Conservation (phyloP, 1,140 invertebrate species). For the Neotoxoptera formosana region DNA sequence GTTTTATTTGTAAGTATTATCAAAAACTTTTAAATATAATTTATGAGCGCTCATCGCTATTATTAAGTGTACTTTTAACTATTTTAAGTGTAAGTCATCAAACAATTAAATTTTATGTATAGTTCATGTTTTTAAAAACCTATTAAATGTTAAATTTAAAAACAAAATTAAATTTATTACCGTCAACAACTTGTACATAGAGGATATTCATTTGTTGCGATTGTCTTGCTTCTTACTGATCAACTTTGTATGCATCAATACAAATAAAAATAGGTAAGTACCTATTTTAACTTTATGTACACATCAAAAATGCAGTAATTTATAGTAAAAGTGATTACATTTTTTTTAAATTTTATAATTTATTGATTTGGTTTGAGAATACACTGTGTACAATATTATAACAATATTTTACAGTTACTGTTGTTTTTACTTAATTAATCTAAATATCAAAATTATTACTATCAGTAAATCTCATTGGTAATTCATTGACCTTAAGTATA, state of each 20-base stretch:
- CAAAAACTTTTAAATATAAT: neutral
- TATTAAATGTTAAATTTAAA: constrained; percentile 8
- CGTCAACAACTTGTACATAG: neutral
- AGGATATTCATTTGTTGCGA: neutral
- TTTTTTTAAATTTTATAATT: neutral
- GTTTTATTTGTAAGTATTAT: neutral
- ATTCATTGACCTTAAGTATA: neutral
- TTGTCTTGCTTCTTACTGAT: neutral
- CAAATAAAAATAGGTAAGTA: neutral
- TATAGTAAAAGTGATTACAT: neutral
- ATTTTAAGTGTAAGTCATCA: neutral
- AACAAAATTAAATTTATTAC: neutral
- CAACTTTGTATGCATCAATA: neutral
- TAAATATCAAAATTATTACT: no score
- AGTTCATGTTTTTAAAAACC: neutral
- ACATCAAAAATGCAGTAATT: neutral
- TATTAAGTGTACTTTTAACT: no score
- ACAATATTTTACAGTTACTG: no score
- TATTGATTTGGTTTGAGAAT: neutral
- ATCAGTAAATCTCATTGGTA: neutral
- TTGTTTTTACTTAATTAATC: no score
- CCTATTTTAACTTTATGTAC: neutral
- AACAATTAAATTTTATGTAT: neutral
- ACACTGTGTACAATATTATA: neutral
- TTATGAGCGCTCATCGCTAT: neutral